These are phyloP conservation scores for Melangyna quadrimaculata DNA, from an alignment of 2,888 invertebrate genomes.

Conservation along the genomic window DNA sequence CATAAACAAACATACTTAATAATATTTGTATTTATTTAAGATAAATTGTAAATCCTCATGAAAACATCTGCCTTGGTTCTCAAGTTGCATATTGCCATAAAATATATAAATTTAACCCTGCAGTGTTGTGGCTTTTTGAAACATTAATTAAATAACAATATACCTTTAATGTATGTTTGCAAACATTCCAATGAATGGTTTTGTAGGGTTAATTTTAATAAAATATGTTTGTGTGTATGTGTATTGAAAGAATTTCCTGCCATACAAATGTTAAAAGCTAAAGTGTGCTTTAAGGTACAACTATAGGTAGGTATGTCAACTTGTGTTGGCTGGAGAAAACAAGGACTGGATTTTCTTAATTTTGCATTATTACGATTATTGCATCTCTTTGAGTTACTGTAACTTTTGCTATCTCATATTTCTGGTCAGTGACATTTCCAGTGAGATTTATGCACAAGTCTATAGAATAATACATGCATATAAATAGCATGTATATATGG, in stretches of 20 bases:
- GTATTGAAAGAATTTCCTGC: not conserved
- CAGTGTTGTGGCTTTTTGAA: not conserved
- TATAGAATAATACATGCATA: not conserved
- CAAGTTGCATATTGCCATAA: not conserved
- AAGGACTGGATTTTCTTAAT: not conserved
- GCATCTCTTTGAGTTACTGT: not conserved
- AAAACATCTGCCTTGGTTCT: constrained; percentile 1
- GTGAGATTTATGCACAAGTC: not conserved
- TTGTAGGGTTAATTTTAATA: not conserved
- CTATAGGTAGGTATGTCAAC: not conserved
- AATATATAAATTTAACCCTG: not conserved
- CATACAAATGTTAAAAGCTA: not conserved
- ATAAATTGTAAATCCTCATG: not conserved
- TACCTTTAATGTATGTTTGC: too few species aligned
- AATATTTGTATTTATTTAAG: not conserved
- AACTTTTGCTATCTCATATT: not conserved
- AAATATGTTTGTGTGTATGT: not conserved
- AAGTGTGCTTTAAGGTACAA: not conserved
- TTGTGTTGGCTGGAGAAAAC: not conserved
- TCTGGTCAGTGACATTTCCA: not conserved
- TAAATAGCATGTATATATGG: too few species aligned
- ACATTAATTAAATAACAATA: not conserved
- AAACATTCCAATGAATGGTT: not conserved
- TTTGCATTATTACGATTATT: not conserved
- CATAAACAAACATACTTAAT: not conserved